Base-by-base conservation (phyloP, 2,113 vertebrate genomes). In the Rhinogobius similis region DNA sequence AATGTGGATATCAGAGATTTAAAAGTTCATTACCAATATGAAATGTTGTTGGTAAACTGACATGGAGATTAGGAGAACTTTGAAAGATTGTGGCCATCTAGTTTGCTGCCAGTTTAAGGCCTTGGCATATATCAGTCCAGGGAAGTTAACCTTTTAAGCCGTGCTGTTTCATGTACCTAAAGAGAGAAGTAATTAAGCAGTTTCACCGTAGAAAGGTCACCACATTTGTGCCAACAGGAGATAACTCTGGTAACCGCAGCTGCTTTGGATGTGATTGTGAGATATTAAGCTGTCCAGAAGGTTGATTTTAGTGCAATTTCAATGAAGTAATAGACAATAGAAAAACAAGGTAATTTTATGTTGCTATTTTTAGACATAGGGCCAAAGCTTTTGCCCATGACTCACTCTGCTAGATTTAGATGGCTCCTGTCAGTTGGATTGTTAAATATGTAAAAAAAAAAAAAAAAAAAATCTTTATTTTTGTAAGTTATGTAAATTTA, bases 61-160 rank as follows among this genome's bases (percentile, higher is more conserved):
- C 24, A 29, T 59, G 65, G 23, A 10, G 63, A 78, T 82, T 69
- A 66, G 36, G 48, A 69, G 23, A 56, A 43, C 79, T 50, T 50
- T 46, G 43, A 46, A 21, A 9, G 46, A 50, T 10, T 50, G 46
- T n/a, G 46, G 20, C 46, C 46, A 71, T 67, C 43, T 50, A 46
- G 63, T 73, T 61, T 38, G 68, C 52, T 36, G 55, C 65, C 72
- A 10, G 21, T 75, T 66, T 27, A 77, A 85, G 76, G 72, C 63
- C 58, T 86, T 81, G 79, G 71, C 79, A 75, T 84, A 76, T 78
- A 82, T 79, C 78, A 82, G 81, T 82, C 68, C 64, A 69, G 72
- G 65, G 81, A 86, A 82, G 76, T 89, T 90, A 90, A 91, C 90
- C 88, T 93, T 91, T 61, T 89, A 86, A 83, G 81, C 86, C 77